Evolutionary conservation across 1,140 invertebrate species (phyloP).

Genomic region (Elysia chlorotica): DNA sequence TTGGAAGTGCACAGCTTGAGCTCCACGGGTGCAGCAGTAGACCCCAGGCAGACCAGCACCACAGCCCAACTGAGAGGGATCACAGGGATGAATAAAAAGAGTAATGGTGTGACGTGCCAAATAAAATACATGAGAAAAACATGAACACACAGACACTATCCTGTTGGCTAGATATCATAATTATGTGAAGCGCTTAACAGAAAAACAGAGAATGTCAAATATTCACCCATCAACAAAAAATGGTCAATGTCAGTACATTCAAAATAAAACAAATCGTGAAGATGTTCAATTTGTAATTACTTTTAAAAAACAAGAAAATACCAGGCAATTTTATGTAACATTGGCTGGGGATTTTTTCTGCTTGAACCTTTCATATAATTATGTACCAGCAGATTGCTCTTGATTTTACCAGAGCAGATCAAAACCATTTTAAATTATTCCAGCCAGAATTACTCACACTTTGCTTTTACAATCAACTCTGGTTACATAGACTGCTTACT

Average conservation of each 20-base stretch:
- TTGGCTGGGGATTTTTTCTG: too few species aligned
- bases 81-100: neutral
- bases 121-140: neutral
- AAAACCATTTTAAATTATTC: too few species aligned
- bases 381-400: too few species aligned
- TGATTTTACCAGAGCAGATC: too few species aligned
- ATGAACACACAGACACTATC: neutral
- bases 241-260: too few species aligned
- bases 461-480: too few species aligned
- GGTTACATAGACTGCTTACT: slow-evolving; percentile 10
- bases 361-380: too few species aligned
- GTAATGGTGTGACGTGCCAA: neutral
- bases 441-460: too few species aligned
- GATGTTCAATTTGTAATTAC: too few species aligned
- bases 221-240: neutral
- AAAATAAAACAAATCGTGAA: too few species aligned
- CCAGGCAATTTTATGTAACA: too few species aligned
- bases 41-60: slow-evolving; percentile 83
- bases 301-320: too few species aligned
- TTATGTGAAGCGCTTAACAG: neutral
- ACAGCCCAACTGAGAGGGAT: slow-evolving; percentile 76
- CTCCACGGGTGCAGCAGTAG: slow-evolving; percentile 70
- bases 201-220: neutral
- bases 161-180: neutral
- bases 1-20: slow-evolving; percentile 77